These are phyloP conservation scores for Agriotes lineatus DNA, from an alignment of 2,888 invertebrate genomes.

Conservation along the genomic window DNA sequence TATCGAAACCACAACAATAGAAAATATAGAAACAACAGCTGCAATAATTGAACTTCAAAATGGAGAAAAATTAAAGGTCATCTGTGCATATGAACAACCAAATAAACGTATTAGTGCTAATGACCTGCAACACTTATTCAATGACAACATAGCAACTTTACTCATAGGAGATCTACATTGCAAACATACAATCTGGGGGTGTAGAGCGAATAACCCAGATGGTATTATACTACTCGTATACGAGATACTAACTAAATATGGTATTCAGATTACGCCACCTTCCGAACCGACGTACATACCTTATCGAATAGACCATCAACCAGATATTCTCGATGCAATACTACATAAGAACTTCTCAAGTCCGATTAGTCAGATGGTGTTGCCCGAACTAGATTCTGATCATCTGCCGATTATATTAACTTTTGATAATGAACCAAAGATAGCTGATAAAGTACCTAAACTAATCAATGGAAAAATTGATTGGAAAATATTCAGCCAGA, in stretches of 20 bases:
- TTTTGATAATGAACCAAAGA: background rate
- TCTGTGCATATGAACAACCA: background rate
- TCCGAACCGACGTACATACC: background rate
- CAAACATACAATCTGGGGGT: background rate
- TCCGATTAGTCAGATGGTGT: background rate
- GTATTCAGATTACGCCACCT: background rate
- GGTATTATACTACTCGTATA: no score
- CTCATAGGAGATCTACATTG: background rate
- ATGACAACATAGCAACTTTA: background rate
- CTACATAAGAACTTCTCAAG: background rate
- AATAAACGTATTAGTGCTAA: background rate
- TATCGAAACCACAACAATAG: background rate
- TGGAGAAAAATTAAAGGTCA: background rate
- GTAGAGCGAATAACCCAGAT: background rate
- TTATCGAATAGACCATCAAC: background rate
- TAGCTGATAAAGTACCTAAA: background rate
- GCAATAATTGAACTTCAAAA: background rate
- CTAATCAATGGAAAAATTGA: background rate
- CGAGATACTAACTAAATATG: background rate
- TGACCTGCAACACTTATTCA: background rate
- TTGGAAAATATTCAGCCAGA: background rate
- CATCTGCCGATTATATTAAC: background rate
- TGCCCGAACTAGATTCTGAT: background rate
- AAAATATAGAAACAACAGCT: background rate
- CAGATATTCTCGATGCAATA: background rate